These are phyloP conservation scores for Hippocampus kuda DNA, from an alignment of 2,797 vertebrate genomes.

Conservation along the genomic window DNA sequence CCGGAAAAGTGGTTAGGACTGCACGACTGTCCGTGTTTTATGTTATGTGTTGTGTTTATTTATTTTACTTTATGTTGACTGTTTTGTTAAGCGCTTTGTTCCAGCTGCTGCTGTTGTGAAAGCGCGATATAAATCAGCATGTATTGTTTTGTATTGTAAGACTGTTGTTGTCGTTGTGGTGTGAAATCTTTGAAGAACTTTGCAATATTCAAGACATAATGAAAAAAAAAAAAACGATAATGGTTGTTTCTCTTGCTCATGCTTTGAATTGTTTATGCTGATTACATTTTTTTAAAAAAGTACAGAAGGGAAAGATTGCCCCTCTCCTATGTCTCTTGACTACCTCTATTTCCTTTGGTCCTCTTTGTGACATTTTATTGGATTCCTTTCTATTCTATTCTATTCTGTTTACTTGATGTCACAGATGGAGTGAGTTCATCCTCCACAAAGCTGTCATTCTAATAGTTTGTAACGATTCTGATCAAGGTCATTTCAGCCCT, in stretches of 20 bases:
- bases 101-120: no score
- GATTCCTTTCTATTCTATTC: conserved; percentile 21
- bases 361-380: conserved; percentile 13
- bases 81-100: no score
- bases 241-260: not conserved
- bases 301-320: not conserved
- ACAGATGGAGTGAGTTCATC: conserved; percentile 28
- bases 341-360: conserved; percentile 8
- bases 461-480: conserved; percentile 36
- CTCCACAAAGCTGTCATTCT: conserved; percentile 35
- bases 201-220: conserved; percentile 13
- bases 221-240: no score
- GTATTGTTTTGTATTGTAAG: no score
- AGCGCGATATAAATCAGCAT: no score
- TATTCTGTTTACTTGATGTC: conserved; percentile 14
- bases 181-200: conserved; percentile 2
- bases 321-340: conserved; percentile 6
- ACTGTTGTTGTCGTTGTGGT: conserved; percentile 25
- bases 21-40: no score
- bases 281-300: not conserved
- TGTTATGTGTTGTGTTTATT: no score
- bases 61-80: no score
- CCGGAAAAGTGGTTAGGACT: no score
- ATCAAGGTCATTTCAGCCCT: conserved; percentile 35
- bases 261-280: not conserved